Evolutionary conservation across 2,888 invertebrate genomes (phyloP), one percentile per base, ranked within the genome.

Genomic region (Tyria jacobaeae): DNA sequence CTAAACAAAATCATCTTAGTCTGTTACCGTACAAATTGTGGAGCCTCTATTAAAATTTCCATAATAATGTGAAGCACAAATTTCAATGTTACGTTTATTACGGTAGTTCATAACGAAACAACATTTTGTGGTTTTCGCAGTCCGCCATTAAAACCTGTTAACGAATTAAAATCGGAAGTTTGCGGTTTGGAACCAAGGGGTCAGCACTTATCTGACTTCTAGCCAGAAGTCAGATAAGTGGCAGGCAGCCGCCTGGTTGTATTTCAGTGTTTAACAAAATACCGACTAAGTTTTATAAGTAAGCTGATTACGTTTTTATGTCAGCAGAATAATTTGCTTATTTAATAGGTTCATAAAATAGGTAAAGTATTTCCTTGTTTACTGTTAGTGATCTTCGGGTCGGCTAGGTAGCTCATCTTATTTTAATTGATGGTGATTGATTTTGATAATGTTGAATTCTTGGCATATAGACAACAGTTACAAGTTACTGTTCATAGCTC

Each of bases 131-230:
- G 78, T 66, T 71, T 71, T 72, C 55, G 66, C 63, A 68, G 66
- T 56, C 65, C 48, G 52, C 67, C 69, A 71, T 74, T 73, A 66
- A 74, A 71, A 69, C 73, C 70, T 63, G 71, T 62, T 70, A 73
- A 66, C 66, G 65, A 70, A 78, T 74, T 73, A 66, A 69, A 75
- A 77, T 70, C 75, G 74, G 78, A 71, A 76, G 70, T 66, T 75
- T 70, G 78, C 66, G 71, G 76, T 69, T 66, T 57, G 25, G 56
- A 41, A 66, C 56, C 65, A 68, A 51, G 58, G 67, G 63, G 67
- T 56, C 54, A 50, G 70, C 71, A 76, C 75, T 78, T 78, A 67
- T 64, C 52, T 54, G 77, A 70, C 73, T 78, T 78, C 78, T 59
- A 57, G 24, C n/a, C n/a, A n/a, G n/a, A n/a, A n/a, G n/a, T n/a